These are phyloP conservation scores for Apeltes quadracus DNA, from an alignment of 2,113 vertebrate genomes.

Conservation along the genomic window DNA sequence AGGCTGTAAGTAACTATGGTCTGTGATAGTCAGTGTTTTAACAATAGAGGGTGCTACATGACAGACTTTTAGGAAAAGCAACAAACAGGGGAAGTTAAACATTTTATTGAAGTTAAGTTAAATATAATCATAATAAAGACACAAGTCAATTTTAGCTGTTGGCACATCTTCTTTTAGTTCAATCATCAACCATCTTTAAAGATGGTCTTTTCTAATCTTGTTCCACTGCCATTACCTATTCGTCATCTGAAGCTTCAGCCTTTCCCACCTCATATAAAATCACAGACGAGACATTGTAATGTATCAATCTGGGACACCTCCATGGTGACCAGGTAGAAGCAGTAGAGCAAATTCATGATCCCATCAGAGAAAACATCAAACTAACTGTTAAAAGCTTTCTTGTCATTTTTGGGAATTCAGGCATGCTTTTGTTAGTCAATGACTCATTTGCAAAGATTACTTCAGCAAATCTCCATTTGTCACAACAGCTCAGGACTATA, in stretches of 20 bases:
- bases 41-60: background rate
- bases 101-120: background rate
- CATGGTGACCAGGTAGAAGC: background rate
- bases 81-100: background rate
- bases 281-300: no score
- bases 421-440: constrained; percentile 13
- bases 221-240: background rate
- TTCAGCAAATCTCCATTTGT: constrained; percentile 15
- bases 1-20: background rate
- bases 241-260: background rate
- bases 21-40: background rate
- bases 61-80: background rate
- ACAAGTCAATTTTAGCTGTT: background rate
- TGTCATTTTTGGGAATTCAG: background rate
- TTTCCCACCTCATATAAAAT: background rate
- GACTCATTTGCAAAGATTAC: constrained; percentile 33
- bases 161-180: background rate
- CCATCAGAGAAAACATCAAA: background rate
- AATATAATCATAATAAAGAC: background rate
- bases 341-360: background rate
- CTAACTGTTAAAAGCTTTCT: background rate
- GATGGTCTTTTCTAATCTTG: background rate
- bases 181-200: background rate
- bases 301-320: background rate
- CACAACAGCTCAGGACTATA: constrained; percentile 54